Percentiles rank a stretch among this genome's conserved stretches.
These are phyloP conservation scores for Eupristina koningsbergeri DNA, from an alignment of 1,140 invertebrate genomes.

Conservation along the genomic window DNA sequence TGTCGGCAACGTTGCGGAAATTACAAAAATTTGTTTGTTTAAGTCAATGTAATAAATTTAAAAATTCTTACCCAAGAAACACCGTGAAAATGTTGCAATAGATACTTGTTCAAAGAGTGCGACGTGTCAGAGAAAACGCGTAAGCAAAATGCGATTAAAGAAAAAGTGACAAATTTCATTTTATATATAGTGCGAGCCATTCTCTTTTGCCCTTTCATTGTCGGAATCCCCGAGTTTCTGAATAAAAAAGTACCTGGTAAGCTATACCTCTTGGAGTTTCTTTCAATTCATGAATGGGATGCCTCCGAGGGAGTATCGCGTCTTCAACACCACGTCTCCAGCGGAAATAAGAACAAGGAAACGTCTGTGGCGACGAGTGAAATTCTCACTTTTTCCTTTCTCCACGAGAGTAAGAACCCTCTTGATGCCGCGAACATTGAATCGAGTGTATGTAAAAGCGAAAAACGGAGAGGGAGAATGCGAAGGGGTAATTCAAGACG, in stretches of 20 bases:
- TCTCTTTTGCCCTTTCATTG: not conserved
- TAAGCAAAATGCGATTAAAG: not conserved
- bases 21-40: too few species aligned
- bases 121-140: not conserved
- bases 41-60: too few species aligned
- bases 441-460: not conserved
- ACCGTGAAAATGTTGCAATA: too few species aligned
- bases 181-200: constrained; percentile 1
- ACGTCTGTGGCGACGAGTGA: constrained; percentile 38
- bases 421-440: not conserved
- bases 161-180: not conserved
- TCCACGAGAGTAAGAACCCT: not conserved
- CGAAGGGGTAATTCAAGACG: constrained; percentile 73
- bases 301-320: constrained; percentile 11
- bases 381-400: constrained; percentile 30
- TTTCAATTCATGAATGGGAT: constrained; percentile 12
- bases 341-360: constrained; percentile 51
- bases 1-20: too few species aligned
- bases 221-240: not conserved
- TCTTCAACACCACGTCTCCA: constrained; percentile 22
- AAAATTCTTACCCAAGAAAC: not conserved
- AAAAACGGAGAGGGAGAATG: constrained; percentile 32
- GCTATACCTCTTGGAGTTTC: constrained; percentile 31
- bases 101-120: too few species aligned
- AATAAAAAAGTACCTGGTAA: constrained; percentile 27